Conservation (phyloP, 2,888 invertebrate genomes). For the Sarcophaga variegata region DNA sequence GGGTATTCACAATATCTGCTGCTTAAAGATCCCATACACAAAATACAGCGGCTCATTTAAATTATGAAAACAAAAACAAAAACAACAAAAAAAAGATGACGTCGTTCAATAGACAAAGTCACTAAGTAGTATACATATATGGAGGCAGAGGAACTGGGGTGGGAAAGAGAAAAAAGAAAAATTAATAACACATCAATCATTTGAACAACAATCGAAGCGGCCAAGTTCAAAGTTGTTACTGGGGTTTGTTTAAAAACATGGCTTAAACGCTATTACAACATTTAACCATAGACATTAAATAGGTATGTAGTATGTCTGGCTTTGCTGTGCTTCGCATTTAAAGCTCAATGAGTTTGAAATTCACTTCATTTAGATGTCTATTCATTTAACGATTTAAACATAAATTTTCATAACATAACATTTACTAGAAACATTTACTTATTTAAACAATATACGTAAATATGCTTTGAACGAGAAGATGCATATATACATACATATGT, state of each 20-base stretch:
- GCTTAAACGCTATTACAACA: conserved; percentile 63
- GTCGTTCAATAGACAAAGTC: background rate
- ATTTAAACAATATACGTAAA: background rate
- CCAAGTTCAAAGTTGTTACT: conserved; percentile 78
- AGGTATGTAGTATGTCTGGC: background rate
- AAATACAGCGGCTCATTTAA: conserved; percentile 59
- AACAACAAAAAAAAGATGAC: background rate
- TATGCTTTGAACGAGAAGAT: no score
- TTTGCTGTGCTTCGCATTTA: background rate
- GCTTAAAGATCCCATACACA: background rate
- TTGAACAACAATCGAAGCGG: conserved; percentile 78
- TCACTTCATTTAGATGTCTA: no score
- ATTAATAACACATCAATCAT: conserved; percentile 81
- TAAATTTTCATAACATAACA: no score
- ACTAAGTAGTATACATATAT: background rate
- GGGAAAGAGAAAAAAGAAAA: conserved; percentile 70
- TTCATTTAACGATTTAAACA: no score
- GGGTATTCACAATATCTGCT: background rate
- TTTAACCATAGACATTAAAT: background rate
- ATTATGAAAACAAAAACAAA: conserved; percentile 18
- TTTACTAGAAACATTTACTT: no score
- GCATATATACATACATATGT: no score
- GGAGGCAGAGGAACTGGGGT: conserved; percentile 14
- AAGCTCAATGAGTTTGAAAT: background rate
- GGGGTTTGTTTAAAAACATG: conserved; percentile 62